phyloP scores from a whole-genome alignment of 1,140 invertebrate genomes.

The Sinonovacula constricta region DNA sequence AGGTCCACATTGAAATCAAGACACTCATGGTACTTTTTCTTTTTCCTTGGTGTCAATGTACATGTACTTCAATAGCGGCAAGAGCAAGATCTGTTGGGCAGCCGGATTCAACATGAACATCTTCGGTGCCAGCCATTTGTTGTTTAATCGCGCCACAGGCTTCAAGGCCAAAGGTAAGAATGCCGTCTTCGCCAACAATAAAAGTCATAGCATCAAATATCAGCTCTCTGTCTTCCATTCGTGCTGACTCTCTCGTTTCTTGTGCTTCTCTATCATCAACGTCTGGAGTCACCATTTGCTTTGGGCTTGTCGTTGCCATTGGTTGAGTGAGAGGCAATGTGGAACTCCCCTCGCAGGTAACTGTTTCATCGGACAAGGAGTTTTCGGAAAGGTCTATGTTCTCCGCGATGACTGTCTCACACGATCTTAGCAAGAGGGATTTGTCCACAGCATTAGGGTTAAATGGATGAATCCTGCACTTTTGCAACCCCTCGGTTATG shows the following conservation, averaged over 20 bases:
- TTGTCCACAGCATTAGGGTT: slow-evolving; percentile 23
- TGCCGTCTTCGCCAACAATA: slow-evolving; percentile 11
- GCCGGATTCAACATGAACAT: background rate
- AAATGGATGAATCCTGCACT: slow-evolving; percentile 38
- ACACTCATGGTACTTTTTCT: background rate
- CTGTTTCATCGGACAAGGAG: too few relatives aligned
- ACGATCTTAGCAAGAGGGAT: slow-evolving; percentile 5
- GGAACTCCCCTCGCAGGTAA: too few relatives aligned
- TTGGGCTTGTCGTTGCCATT: too few relatives aligned
- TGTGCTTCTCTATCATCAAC: too few relatives aligned
- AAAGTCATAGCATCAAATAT: background rate
- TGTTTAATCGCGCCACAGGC: background rate
- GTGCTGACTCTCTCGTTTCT: too few relatives aligned
- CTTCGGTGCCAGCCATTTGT: background rate
- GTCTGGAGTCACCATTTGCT: too few relatives aligned
- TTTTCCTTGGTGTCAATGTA: slow-evolving; percentile 3
- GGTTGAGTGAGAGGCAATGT: too few relatives aligned
- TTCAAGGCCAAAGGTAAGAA: background rate
- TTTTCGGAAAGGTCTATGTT: background rate
- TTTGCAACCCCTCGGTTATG: slow-evolving; percentile 21
- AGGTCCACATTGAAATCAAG: background rate
- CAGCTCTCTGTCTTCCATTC: too few relatives aligned
- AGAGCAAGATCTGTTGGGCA: background rate
- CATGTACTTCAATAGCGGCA: background rate
- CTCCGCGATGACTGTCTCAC: background rate